Evolutionary conservation across 1,140 invertebrate genomes (phyloP), one percentile per base, ranked within the genome.

Genomic region (Lepidurus apus): DNA sequence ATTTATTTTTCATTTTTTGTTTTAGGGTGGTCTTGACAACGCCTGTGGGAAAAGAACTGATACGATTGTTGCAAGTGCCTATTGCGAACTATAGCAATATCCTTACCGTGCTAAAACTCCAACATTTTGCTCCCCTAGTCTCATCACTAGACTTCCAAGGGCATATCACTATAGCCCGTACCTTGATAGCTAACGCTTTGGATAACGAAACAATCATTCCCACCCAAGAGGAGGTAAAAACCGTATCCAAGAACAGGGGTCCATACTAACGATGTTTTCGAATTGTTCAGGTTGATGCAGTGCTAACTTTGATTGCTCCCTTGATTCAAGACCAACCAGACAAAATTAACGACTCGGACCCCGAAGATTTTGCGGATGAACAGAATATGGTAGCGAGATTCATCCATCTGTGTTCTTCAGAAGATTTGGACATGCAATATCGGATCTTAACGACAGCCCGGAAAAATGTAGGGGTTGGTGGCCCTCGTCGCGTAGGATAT

Each of bases 341-440:
- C 83, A 91, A 94, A 83, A 85, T 87, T 47, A 83, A 84, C 47
- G 90, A 89, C 42, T 89, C 92, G 73, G 95, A 98, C 86, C 89
- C 92, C 1, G 97, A 99, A 86, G 97, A 99, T 85, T 97, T 99
- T 86, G 92, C 93, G 43, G 98, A 99, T 85, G 97, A 99, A 83
- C 98, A 99, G 84, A 92, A 93, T 42, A 86, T 98, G 5, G 88
- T 99, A 78, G 96, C 78, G 5, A 74, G 79, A 83, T 90, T 99
- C 77, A 93, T 99, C 81, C 95, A 98, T 86, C 91, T 97, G 80
- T 89, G 99, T 82, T 91, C 90, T 82, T 93, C 94, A 0, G 92
- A 96, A 47, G 89, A 89, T 44, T 89, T 93, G 0, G 97, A 99
- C 84, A 93, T 97, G 82, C 97, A 99, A 82, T 99, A 97, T 85